A percentile compares a stretch with the other conserved stretches of the same genome.
Conservation (phyloP, 2,113 vertebrate genomes). For the Phrynosoma blainvillii region DNA sequence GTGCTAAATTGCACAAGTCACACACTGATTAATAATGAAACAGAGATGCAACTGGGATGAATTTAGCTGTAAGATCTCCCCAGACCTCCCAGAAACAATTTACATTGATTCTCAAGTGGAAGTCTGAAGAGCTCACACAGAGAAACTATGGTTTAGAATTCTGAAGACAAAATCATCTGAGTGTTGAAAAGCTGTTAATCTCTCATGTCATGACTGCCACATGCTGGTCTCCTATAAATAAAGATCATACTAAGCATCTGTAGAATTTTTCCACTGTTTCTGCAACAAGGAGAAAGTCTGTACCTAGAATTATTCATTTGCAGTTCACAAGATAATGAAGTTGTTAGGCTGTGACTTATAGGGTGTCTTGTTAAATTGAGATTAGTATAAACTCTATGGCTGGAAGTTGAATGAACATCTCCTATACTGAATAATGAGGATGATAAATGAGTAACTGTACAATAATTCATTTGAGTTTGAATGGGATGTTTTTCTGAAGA, state of each 20-base stretch:
- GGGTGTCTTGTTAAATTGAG: slow-evolving; percentile 48
- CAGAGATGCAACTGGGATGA: background rate
- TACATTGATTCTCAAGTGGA: slow-evolving; percentile 30
- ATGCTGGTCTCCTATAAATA: slow-evolving; percentile 57
- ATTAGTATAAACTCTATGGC: slow-evolving; percentile 37
- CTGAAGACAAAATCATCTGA: slow-evolving; percentile 32
- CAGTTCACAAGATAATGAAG: slow-evolving; percentile 35
- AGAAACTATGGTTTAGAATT: slow-evolving; percentile 40
- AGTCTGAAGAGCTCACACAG: slow-evolving; percentile 14
- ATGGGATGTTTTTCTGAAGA: slow-evolving; percentile 55
- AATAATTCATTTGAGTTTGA: slow-evolving; percentile 16
- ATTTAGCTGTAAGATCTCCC: background rate
- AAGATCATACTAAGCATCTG: slow-evolving; percentile 31
- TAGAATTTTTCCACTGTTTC: slow-evolving; percentile 10
- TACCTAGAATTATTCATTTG: slow-evolving; percentile 7
- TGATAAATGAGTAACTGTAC: slow-evolving; percentile 42
- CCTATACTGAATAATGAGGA: slow-evolving; percentile 22
- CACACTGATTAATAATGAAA: slow-evolving; percentile 30
- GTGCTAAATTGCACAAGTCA: slow-evolving; percentile 8
- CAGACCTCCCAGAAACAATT: slow-evolving; percentile 26
- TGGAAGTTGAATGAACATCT: slow-evolving; percentile 21
- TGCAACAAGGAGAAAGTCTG: slow-evolving; percentile 10
- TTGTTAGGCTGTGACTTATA: slow-evolving; percentile 20
- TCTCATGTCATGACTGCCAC: slow-evolving; percentile 37
- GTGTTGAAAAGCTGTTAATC: slow-evolving; percentile 48